Evolutionary conservation across 2,113 vertebrate genomes (phyloP).

Genomic region (Origma solitaria): DNA sequence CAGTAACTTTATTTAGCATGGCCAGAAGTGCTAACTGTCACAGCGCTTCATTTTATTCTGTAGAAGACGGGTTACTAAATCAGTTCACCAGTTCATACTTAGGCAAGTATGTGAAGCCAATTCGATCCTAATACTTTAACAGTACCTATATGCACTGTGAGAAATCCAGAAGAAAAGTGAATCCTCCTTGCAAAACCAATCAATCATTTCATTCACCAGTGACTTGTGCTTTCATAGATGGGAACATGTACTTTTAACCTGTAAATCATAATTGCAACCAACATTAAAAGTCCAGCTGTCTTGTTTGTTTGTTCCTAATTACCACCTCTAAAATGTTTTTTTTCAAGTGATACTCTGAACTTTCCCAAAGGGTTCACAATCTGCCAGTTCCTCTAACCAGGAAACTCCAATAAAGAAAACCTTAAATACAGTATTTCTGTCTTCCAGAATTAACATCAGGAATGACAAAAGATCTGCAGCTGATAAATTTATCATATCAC

Average conservation of each 20-base stretch:
- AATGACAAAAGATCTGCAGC: not conserved
- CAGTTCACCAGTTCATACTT: not conserved
- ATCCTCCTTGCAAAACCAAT: not conserved
- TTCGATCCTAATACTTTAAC: not conserved
- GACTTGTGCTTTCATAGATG: not conserved
- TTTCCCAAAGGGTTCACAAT: not conserved
- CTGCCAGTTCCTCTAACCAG: not conserved
- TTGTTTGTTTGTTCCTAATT: not conserved
- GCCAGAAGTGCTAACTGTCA: not conserved
- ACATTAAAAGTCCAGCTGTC: not conserved
- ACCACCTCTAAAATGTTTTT: not conserved
- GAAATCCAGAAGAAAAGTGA: not conserved
- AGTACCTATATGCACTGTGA: not conserved
- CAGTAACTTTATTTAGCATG: not conserved
- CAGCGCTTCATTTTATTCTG: not conserved
- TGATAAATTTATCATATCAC: not conserved
- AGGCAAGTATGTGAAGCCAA: not conserved
- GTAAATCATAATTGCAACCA: not conserved
- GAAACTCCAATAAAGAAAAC: not conserved
- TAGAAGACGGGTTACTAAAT: not conserved
- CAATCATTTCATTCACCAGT: not conserved
- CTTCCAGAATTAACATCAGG: not conserved
- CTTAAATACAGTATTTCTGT: not conserved
- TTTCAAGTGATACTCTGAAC: not conserved
- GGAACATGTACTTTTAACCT: not conserved